Evolutionary conservation across 2,113 vertebrate genomes (phyloP), one percentile per base, ranked within the genome.

Genomic region (Trochalopteron elliotii): DNA sequence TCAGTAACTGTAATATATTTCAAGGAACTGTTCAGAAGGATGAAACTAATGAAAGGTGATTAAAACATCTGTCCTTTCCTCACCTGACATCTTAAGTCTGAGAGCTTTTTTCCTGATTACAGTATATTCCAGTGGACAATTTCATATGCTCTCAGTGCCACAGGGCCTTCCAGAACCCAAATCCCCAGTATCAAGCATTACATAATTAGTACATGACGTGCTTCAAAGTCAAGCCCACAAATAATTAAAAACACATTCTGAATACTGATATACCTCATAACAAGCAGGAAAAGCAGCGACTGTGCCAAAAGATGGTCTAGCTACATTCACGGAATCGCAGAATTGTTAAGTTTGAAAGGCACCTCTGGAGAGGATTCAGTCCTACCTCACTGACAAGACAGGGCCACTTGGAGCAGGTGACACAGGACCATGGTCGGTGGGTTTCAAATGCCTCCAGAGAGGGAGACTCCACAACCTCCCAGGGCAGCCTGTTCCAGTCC

Each of bases 291-390:
- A 65, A 83, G 40, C 20, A 18, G 13, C 2, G 28, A 40, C 57
- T 15, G 8, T 3, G 19, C 27, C 21, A 27, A 28, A 64, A 44
- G 14, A 68, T 0, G 1, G n/a, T 15, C 35, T 53, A 33, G 21
- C 27, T 49, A 56, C 21, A 47, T 27, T 76, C 10, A 61, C 47
- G 61, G 53, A 61, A 45, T 15, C 7, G 31, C 14, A 37, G 72
- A 69, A 52, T 5, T 13, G 2, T 33, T 33, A 28, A 21, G 31
- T 22, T 55, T 55, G 55, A 68, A 69, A 61, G 18, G 35, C 31
- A 28, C 3, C 8, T 35, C 31, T 63, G 25, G 21, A 69, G 22
- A 56, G 13, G 12, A 31, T 11, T 17, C 25, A 69, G n/a, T 31
- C 30, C 70, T 31, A 40, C 30, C 4, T 60, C 39, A 14, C 40